Evolutionary conservation across 2,888 invertebrate species (phyloP), one percentile per base, ranked within the genome.

Genomic region (Argyresthia goedartella): DNA sequence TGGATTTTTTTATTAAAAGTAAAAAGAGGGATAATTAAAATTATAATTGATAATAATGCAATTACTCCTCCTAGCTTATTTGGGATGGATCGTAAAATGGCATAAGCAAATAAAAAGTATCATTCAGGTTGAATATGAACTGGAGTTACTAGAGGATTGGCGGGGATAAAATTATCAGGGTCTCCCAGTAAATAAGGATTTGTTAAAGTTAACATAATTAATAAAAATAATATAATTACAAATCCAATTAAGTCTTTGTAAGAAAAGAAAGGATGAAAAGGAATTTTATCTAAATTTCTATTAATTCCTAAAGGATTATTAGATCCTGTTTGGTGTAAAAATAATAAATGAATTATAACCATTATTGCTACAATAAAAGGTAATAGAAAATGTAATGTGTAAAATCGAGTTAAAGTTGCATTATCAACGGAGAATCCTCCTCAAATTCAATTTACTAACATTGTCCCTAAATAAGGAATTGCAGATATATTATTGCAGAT

Each of bases 61-160:
- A 92, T 78, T 48, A 93, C 93, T 57, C 93, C 93, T 51, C 93
- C 92, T 80, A 93, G 68, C 88, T 94, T 93, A 82, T 92, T 93
- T 7, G 93, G 93, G 54, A 94, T 92, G 41, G 93, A 92, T 33
- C 93, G 93, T 65, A 94, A 61, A 85, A 94, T 93, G 14, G 93
- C 92, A 74, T 94, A 94, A 11, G 93, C 93, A 87, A 93, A 94
- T 86, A 94, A 73, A 65, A 94, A 95, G 72, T 94, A 94, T 90
- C 93, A 94, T 89, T 95, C 94, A 47, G 93, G 93, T 89, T 94
- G 91, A 84, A 94, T 94, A 68, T 93, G 93, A 8, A 88, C 71
- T 0, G 93, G 93, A 0, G 93, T 93, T 13, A 90, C 86, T 81
- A 92, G 64, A 0, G 91, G 88, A 59, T 92, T 92, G 4, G 92